Evolutionary conservation across 2,888 invertebrate genomes (phyloP).

Genomic region (Ectemnius continuus): DNA sequence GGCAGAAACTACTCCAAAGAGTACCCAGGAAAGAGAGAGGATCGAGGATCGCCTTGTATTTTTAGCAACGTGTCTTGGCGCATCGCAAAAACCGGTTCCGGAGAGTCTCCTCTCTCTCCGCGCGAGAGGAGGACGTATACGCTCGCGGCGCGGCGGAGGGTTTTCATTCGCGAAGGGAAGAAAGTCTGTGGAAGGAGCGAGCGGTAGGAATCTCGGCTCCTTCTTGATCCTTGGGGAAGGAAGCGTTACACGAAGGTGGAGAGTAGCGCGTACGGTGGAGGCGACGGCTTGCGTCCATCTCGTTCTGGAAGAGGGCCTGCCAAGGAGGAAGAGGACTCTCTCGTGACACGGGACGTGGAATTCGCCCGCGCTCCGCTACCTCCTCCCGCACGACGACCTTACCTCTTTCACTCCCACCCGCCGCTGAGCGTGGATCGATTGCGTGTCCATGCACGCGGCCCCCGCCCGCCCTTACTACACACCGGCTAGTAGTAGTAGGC

Average conservation of each 20-base stretch:
- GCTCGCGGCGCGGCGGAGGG: slow-evolving; percentile 40
- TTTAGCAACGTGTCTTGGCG: slow-evolving; percentile 61
- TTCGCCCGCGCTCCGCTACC: slow-evolving; percentile 37
- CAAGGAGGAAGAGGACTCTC: slow-evolving; percentile 44
- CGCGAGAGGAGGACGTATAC: slow-evolving; percentile 43
- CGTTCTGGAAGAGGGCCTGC: slow-evolving; percentile 21
- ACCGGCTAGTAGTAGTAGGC: slow-evolving; percentile 28
- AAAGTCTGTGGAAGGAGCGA: slow-evolving; percentile 10
- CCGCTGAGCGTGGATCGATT: slow-evolving; percentile 46
- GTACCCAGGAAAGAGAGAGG: slow-evolving; percentile 21
- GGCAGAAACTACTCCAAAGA: slow-evolving; percentile 1
- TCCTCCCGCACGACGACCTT: not conserved
- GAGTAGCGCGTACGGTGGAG: slow-evolving; percentile 20
- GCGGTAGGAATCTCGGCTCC: not conserved
- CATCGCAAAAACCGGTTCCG: slow-evolving; percentile 71
- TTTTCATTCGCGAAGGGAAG: slow-evolving; percentile 39
- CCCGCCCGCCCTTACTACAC: slow-evolving; percentile 21
- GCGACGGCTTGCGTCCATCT: not conserved
- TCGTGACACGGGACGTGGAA: slow-evolving; percentile 54
- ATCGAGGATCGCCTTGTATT: slow-evolving; percentile 55
- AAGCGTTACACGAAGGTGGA: slow-evolving; percentile 42
- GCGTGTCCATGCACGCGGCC: slow-evolving; percentile 49
- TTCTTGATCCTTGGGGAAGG: slow-evolving; percentile 14
- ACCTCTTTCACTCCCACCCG: slow-evolving; percentile 37
- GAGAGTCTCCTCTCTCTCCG: slow-evolving; percentile 35